Evolutionary conservation across 2,797 vertebrate species (phyloP), one percentile per base, ranked within the genome.

Genomic region (Danionella dracula): DNA sequence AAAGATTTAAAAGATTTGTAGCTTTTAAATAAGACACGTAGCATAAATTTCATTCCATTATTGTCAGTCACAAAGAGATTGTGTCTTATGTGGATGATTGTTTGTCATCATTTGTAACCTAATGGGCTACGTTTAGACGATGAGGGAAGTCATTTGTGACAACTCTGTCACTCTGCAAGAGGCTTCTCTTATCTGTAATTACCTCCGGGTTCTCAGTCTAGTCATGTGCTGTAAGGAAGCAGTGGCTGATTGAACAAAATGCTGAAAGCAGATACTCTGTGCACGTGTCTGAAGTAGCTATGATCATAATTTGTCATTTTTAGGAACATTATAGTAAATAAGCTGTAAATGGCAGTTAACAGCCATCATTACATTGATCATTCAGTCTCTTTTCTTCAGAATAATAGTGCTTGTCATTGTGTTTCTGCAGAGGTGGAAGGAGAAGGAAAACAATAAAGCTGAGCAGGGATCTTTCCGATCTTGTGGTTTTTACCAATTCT

Each of bases 371-470:
- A n/a, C n/a, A n/a, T n/a, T n/a, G n/a, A n/a, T n/a, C n/a, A n/a
- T n/a, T n/a, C n/a, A n/a, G n/a, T n/a, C n/a, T n/a, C n/a, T n/a
- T n/a, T n/a, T n/a, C 3, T 3, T 27, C 23, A 27, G 3, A 27
- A 27, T 27, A 66, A 31, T 34, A 11, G 5, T 13, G 8, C 60
- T 35, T 55, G 21, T 16, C 12, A 60, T 58, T 48, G 21, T 70
- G 12, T 59, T 9, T 58, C 4, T 59, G 8, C 13, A 96, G 97
- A 78, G 78, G 90, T 61, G 89, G 88, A 31, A 89, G 91, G 34
- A 91, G 93, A 69, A 91, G 94, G 79, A 98, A 92, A 83, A 99
- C 97, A 0, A 96, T 98, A 89, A 96, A 98, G 76, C 89, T 99
- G 63, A 98, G 95, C 56, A 87, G 97, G 70, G 97, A 95, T 67